Base-by-base conservation (phyloP, 64 coral and sea anemone species). In the Pocillopora verrucosa region DNA sequence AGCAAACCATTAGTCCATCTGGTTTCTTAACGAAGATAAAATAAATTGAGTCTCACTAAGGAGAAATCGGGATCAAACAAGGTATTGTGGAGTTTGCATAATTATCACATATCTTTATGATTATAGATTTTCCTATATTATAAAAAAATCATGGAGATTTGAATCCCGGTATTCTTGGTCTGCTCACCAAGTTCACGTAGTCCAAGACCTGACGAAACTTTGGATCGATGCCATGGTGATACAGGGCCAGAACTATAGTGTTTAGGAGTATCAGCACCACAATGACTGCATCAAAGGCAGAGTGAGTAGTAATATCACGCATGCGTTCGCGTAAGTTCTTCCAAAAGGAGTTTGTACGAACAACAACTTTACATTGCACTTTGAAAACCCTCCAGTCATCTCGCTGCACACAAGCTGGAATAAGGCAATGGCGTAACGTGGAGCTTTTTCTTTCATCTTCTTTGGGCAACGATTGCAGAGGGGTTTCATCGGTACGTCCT, bases 271-370 rank as follows among this genome's bases (percentile, higher is more conserved):
- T 97, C 17, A 97, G 68, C 1, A 51, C 72, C 30, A 93, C 90
- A 36, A 97, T 84, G 13, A 56, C 88, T 3, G 63, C 78, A 78
- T 97, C 95, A 90, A 97, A 97, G 24, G 60, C 63, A 16, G 92
- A 61, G 59, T 94, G 91, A 67, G 74, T 57, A 10, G 87, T 90
- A 16, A 88, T 15, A 19, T 72, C 77, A 37, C 62, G 75, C 26
- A 93, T 59, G 34, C 58, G 10, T 56, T 80, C 69, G 24, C 90
- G 91, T 17, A 63, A 61, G 38, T 51, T 72, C 15, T 72, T 56
- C 77, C 60, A 90, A 26, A 59, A 73, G 1, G 77, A 62, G 19
- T 65, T 30, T 1, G 67, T 59, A 60, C 72, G 59, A 14, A 35
- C 30, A 87, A 87, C 74, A 41, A 26, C 56, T 69, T 74, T 65